Percentiles rank a stretch among this genome's conserved stretches.
Conservation (phyloP, 2,888 invertebrate genomes). For the Dicyrtomina minuta region DNA sequence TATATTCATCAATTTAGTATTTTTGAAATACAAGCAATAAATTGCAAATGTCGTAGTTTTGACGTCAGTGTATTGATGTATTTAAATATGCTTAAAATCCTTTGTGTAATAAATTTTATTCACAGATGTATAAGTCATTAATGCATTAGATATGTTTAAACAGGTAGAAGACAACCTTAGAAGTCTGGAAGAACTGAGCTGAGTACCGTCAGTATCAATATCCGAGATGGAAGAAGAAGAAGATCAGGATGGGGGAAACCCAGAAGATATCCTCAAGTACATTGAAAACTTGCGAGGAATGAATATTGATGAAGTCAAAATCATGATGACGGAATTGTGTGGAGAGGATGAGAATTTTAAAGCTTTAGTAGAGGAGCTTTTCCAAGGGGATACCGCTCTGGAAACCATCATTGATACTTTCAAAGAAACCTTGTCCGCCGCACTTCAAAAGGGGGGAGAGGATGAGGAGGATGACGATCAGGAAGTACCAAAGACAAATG, state of each 20-base stretch:
- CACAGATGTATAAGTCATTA: background rate
- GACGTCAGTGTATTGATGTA: background rate
- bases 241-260: slow-evolving; percentile 3
- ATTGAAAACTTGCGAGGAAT: background rate
- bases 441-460: background rate
- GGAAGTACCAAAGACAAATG: too few relatives aligned
- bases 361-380: slow-evolving; percentile 31
- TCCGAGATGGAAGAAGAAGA: slow-evolving; percentile 21
- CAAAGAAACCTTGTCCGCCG: background rate
- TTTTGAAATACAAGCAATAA: too few relatives aligned
- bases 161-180: background rate
- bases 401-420: slow-evolving; percentile 1
- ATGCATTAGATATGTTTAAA: too few relatives aligned
- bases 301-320: background rate
- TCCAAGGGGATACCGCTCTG: background rate
- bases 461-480: too few relatives aligned
- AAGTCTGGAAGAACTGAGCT: too few relatives aligned
- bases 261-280: background rate
- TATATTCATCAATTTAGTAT: too few relatives aligned
- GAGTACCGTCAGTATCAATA: background rate
- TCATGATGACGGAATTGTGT: background rate
- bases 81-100: background rate
- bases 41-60: too few relatives aligned
- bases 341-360: slow-evolving; percentile 35
- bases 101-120: too few relatives aligned